phyloP scores from a whole-genome alignment of 2,797 vertebrate genomes.

The Pangasius macronema region DNA sequence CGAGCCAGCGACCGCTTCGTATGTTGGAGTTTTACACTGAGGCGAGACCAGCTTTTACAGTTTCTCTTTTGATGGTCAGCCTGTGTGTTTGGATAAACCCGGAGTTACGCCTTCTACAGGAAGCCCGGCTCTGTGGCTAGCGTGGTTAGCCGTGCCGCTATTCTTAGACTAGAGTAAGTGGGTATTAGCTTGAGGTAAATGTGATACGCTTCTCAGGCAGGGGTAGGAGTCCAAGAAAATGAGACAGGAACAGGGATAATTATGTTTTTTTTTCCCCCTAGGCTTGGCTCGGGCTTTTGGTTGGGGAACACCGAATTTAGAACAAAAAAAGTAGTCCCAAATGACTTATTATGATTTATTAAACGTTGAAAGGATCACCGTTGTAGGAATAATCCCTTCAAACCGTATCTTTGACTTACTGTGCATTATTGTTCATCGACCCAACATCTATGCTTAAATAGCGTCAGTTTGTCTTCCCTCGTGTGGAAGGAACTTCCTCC shows the following conservation, averaged over 20 bases:
- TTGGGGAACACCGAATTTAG: constrained; percentile 1
- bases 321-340: background rate
- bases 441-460: constrained; percentile 4
- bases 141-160: constrained; percentile 27
- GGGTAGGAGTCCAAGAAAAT: constrained; percentile 21
- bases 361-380: background rate
- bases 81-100: constrained; percentile 37
- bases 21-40: constrained; percentile 3
- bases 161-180: constrained; percentile 44
- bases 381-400: background rate
- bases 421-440: background rate
- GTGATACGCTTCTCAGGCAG: background rate
- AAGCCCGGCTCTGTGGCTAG: constrained; percentile 29
- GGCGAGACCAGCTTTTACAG: constrained; percentile 27
- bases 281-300: background rate
- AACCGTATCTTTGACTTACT: background rate
- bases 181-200: constrained; percentile 40
- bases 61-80: constrained; percentile 37
- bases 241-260: constrained; percentile 33
- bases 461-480: constrained; percentile 38
- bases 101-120: constrained; percentile 37
- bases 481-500: constrained; percentile 30
- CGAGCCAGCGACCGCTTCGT: background rate
- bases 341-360: background rate
- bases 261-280: background rate